phyloP scores from a whole-genome alignment of 2,797 vertebrate genomes.

The Catharus ustulatus region DNA sequence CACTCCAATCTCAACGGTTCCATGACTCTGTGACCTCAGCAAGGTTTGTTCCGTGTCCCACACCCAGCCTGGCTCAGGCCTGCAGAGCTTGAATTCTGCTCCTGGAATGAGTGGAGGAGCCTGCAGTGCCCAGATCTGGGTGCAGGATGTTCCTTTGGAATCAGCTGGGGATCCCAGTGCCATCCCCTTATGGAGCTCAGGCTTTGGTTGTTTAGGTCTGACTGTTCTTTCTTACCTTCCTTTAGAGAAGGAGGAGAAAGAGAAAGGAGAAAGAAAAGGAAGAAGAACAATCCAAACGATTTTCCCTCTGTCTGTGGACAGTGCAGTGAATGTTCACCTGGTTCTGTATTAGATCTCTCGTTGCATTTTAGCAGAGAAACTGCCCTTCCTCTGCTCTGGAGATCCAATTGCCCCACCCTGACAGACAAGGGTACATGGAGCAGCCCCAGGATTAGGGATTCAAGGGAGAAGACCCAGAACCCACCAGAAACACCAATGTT shows the following conservation, averaged over 20 bases:
- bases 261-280: not conserved
- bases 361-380: not conserved
- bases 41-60: not conserved
- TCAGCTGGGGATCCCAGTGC: not conserved
- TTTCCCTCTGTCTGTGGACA: not conserved
- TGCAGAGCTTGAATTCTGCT: not conserved
- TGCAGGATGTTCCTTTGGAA: not conserved
- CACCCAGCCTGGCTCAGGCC: not conserved
- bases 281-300: not conserved
- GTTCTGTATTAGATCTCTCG: not conserved
- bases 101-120: no score
- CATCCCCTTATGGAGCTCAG: not conserved
- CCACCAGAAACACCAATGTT: not conserved
- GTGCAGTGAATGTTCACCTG: fast-evolving
- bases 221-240: not conserved
- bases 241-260: not conserved
- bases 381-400: not conserved
- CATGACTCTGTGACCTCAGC: not conserved
- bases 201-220: not conserved
- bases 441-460: not conserved
- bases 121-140: not conserved
- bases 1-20: not conserved
- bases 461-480: not conserved
- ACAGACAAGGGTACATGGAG: not conserved
- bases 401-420: not conserved